Conservation (phyloP, 2,113 vertebrate genomes). For the Leptocoma aspasia region DNA sequence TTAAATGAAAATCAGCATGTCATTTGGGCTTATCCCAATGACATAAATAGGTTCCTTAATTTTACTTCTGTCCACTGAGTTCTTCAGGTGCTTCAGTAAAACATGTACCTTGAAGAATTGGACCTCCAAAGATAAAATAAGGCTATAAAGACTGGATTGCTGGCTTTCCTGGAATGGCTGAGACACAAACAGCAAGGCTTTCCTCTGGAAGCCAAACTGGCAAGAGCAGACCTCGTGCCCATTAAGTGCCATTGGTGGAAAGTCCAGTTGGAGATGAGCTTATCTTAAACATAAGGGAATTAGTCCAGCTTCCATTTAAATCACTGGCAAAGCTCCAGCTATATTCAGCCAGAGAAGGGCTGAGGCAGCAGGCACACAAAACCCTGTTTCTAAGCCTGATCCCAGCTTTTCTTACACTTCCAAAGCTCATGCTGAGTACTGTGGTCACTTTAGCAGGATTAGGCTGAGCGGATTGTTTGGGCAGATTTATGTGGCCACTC, state of each 20-base stretch:
- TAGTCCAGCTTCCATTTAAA: constrained; percentile 27
- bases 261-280: constrained; percentile 6
- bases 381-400: constrained; percentile 22
- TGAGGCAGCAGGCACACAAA: constrained; percentile 43
- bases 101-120: neutral
- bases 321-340: constrained; percentile 24
- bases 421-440: constrained; percentile 34
- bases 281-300: constrained; percentile 28
- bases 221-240: neutral
- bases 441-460: constrained; percentile 52
- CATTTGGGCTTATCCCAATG: neutral
- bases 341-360: neutral
- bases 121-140: neutral
- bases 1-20: neutral
- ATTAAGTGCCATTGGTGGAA: neutral
- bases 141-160: neutral
- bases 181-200: neutral
- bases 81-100: neutral
- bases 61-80: neutral
- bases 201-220: neutral
- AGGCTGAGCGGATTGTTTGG: constrained; percentile 11
- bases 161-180: neutral
- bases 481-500: constrained; percentile 18
- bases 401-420: neutral
- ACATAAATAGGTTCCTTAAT: neutral